These are phyloP conservation scores for Monopterus albus DNA, from an alignment of 2,113 vertebrate species.

Conservation along the genomic window DNA sequence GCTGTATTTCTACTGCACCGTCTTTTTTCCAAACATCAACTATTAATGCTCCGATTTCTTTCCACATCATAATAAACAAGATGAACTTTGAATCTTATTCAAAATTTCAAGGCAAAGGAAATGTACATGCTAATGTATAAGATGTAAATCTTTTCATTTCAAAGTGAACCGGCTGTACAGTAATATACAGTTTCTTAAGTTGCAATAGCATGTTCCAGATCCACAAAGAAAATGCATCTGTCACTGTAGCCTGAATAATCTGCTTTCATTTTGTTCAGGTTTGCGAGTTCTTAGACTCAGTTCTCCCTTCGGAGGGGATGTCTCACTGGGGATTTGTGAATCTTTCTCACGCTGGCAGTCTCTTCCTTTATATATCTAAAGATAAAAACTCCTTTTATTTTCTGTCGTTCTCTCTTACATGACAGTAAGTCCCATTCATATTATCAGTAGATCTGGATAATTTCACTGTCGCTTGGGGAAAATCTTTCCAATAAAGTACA, in stretches of 20 bases:
- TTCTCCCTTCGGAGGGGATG: conserved; percentile 23
- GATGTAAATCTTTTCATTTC: not conserved
- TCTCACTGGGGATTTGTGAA: conserved; percentile 6
- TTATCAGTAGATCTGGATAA: not conserved
- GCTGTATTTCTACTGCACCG: not conserved
- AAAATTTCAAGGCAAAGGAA: not conserved
- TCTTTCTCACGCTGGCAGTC: conserved; percentile 41
- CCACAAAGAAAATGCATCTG: conserved; percentile 12
- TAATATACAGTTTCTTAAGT: not conserved
- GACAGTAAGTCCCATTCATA: not conserved
- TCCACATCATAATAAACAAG: not conserved
- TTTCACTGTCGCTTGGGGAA: not conserved
- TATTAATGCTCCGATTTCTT: not conserved
- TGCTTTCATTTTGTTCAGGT: conserved; percentile 30
- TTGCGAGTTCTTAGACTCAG: conserved; percentile 34
- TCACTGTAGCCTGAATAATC: conserved; percentile 24
- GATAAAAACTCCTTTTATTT: conserved; percentile 5
- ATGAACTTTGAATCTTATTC: not conserved
- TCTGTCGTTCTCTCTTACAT: not conserved
- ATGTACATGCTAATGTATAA: not conserved
- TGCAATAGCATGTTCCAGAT: not conserved
- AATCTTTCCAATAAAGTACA: too few species aligned
- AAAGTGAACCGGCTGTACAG: not conserved
- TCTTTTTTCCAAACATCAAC: conserved; percentile 21
- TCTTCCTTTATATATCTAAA: conserved; percentile 7